phyloP scores from a whole-genome alignment of 2,888 invertebrate genomes.

The Brachyptera putata region DNA sequence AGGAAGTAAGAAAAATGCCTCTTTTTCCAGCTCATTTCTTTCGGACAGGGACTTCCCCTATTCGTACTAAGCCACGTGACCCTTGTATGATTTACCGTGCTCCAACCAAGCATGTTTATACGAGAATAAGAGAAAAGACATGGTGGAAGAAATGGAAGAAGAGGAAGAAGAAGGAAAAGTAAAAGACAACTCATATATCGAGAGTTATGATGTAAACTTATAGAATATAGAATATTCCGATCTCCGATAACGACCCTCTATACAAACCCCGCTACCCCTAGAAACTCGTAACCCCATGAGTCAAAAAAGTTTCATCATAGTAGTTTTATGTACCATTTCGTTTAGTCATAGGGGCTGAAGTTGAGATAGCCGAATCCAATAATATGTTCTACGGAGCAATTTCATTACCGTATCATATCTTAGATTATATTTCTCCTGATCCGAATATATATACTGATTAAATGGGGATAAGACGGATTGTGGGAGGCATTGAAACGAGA shows the following conservation, averaged over 20 bases:
- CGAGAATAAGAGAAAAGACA: slow-evolving; percentile 4
- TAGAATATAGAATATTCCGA: slow-evolving; percentile 20
- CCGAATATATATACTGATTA: not conserved
- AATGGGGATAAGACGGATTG: not conserved
- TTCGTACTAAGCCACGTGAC: slow-evolving; percentile 14
- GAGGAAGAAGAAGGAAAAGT: too few species aligned
- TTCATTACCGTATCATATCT: slow-evolving; percentile 1
- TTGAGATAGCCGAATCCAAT: slow-evolving; percentile 17
- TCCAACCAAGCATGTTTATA: not conserved
- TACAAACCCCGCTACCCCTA: not conserved
- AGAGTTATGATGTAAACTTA: slow-evolving; percentile 12
- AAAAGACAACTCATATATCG: too few species aligned
- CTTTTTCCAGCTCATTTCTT: slow-evolving; percentile 29
- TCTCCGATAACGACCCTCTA: slow-evolving; percentile 14
- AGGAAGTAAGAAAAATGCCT: slow-evolving; percentile 24
- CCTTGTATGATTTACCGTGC: slow-evolving; percentile 18
- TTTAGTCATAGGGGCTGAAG: slow-evolving; percentile 2
- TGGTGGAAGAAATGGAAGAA: not conserved
- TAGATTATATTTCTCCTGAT: not conserved
- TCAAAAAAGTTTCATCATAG: not conserved
- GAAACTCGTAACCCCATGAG: not conserved
- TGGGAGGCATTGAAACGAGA: not conserved
- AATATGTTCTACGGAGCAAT: not conserved
- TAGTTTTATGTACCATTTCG: slow-evolving; percentile 15
- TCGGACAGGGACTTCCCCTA: slow-evolving; percentile 22